phyloP scores from a whole-genome alignment of 2,888 invertebrate genomes.

The Scaeva pyrastri region DNA sequence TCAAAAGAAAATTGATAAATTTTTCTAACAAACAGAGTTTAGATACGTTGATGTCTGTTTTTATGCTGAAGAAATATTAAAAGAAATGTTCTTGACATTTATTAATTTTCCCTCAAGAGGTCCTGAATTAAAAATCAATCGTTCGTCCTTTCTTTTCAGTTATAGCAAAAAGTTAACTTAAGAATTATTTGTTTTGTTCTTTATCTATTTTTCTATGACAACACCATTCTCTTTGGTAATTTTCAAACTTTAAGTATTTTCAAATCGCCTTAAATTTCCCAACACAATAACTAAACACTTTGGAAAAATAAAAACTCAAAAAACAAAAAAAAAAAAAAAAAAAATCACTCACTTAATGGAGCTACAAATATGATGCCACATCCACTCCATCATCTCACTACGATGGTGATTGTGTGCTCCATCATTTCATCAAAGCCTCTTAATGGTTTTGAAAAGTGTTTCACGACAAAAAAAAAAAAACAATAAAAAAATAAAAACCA shows the following conservation, averaged over 20 bases:
- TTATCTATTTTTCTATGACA: background rate
- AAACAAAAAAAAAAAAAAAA: background rate
- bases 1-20: too few species aligned
- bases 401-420: conserved; percentile 16
- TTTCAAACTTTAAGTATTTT: background rate
- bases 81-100: too few species aligned
- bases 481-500: too few species aligned
- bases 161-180: too few species aligned
- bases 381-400: conserved; percentile 33
- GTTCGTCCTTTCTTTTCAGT: too few species aligned
- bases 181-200: too few species aligned
- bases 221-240: background rate
- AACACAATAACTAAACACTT: background rate
- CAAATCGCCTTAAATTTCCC: conserved; percentile 17
- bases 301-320: background rate
- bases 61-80: too few species aligned
- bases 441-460: conserved; percentile 51
- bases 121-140: too few species aligned
- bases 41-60: too few species aligned
- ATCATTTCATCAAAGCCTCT: conserved; percentile 53
- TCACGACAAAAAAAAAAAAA: conserved; percentile 29
- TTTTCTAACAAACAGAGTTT: too few species aligned
- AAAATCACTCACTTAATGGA: conserved; percentile 19
- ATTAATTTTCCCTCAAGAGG: too few species aligned
- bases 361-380: conserved; percentile 22